Evolutionary conservation across 1,140 invertebrate species (phyloP), one percentile per base, ranked within the genome.

Genomic region (Limonius californicus): DNA sequence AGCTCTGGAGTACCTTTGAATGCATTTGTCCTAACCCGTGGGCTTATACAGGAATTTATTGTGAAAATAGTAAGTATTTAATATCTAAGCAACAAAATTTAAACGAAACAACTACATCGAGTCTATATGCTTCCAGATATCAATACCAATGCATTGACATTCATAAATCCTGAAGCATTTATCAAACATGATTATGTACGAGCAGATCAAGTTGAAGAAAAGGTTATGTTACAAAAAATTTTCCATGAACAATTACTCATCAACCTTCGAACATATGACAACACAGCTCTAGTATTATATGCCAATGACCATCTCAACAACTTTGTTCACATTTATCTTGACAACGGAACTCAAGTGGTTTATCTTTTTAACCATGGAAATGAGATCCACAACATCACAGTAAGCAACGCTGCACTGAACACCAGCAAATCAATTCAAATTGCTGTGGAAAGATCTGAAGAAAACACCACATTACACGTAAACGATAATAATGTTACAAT

Each of bases 291-390:
- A 57, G 86, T 97, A 16, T 79, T 97, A 0, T 96, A 96, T 70
- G 91, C 92, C 3, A 94, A 95, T 73, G 94, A 97, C 79, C 89
- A 95, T 76, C 80, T 94, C 35, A 95, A 95, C 68, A 97, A 97
- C 76, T 97, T 97, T 76, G 87, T 95, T 39, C 93, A 96, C 76
- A 75, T 97, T 7, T 93, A 92, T 75, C 87, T 96, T 23, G 85
- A 87, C 58, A 86, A 89, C 61, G 87, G 87, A 0, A 63, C 57
- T 74, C 79, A 80, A 81, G 84, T 95, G 3, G 85, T 92, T 0
- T 94, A 93, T 70, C 80, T 92, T 1, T 95, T 92, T 72, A 95
- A 95, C 75, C 83, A 88, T 58, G 86, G 84, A 55, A 85, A 89
- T 71, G 85, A 88, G 74, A 91, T 95, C 54, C 83, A 91, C 47